These are phyloP conservation scores for Marmota monax DNA, from an alignment of 2,113 vertebrate genomes.

Conservation along the genomic window DNA sequence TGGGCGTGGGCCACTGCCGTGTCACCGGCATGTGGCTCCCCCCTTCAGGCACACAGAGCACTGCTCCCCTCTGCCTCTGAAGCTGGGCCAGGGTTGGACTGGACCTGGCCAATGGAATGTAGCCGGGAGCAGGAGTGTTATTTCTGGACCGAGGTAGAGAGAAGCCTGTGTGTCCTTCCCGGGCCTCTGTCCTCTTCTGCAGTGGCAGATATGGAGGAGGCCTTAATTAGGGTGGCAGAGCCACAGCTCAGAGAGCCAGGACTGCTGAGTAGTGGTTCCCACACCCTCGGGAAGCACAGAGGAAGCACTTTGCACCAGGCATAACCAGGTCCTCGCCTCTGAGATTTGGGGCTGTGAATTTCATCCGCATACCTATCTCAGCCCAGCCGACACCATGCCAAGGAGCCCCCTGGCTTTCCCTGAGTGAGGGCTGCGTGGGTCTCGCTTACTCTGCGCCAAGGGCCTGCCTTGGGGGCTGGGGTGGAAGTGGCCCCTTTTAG, in stretches of 20 bases:
- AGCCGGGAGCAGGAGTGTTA: too few species aligned
- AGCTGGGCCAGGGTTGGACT: accelerated
- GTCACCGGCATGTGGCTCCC: accelerated
- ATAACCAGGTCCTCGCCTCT: neutral
- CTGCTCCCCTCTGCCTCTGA: neutral
- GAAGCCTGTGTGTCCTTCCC: neutral
- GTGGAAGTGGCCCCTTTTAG: too few species aligned
- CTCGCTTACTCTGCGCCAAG: too few species aligned
- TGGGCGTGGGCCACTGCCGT: accelerated
- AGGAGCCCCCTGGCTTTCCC: too few species aligned
- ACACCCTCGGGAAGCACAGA: neutral
- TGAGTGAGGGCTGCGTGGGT: too few species aligned
- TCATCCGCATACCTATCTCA: accelerated
- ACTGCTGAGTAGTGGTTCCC: too few species aligned
- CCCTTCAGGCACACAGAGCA: accelerated
- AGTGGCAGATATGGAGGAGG: neutral
- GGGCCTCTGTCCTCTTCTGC: accelerated
- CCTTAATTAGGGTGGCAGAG: neutral
- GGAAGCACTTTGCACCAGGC: neutral
- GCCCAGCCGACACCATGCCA: too few species aligned
- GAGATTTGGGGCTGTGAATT: neutral
- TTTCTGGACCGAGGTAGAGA: too few species aligned
- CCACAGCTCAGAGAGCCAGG: neutral
- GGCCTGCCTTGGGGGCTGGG: too few species aligned
- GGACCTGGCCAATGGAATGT: neutral